phyloP scores from a whole-genome alignment of 2,113 vertebrate species.

The Carassius auratus region DNA sequence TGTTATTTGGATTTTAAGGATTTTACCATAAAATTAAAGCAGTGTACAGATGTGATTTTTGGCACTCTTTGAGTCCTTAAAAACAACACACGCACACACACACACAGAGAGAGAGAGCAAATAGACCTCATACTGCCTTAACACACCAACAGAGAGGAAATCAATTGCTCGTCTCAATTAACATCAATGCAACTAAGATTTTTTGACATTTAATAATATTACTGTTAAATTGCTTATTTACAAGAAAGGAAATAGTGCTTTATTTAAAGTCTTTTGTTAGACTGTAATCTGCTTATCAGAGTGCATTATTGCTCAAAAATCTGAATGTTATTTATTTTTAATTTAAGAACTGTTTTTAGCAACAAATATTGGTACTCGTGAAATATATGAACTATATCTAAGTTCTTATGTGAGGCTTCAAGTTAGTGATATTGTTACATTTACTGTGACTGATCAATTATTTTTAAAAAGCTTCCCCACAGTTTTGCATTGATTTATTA shows the following conservation, averaged over 20 bases:
- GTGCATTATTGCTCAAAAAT: not conserved
- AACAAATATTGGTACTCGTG: not conserved
- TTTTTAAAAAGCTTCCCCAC: not conserved
- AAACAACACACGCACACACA: not conserved
- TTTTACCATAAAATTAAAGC: too few species aligned
- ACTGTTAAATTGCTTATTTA: not conserved
- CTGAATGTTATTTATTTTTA: not conserved
- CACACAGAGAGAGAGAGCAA: not conserved
- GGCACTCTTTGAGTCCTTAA: not conserved
- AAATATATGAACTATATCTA: not conserved
- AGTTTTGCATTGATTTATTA: not conserved
- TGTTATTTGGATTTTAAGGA: too few species aligned
- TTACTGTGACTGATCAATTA: not conserved
- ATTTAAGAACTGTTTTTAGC: not conserved
- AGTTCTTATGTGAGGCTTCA: not conserved
- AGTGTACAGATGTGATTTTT: not conserved
- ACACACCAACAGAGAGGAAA: not conserved
- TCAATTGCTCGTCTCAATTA: not conserved
- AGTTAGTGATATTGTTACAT: not conserved
- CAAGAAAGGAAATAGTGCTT: not conserved
- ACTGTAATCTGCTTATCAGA: too few species aligned
- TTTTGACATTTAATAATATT: not conserved
- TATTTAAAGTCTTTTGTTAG: too few species aligned
- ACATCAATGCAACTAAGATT: not conserved
- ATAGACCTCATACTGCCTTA: slow-evolving; percentile 11